Evolutionary conservation across 2,888 invertebrate genomes (phyloP).

Genomic region (Crepidodera aurea): DNA sequence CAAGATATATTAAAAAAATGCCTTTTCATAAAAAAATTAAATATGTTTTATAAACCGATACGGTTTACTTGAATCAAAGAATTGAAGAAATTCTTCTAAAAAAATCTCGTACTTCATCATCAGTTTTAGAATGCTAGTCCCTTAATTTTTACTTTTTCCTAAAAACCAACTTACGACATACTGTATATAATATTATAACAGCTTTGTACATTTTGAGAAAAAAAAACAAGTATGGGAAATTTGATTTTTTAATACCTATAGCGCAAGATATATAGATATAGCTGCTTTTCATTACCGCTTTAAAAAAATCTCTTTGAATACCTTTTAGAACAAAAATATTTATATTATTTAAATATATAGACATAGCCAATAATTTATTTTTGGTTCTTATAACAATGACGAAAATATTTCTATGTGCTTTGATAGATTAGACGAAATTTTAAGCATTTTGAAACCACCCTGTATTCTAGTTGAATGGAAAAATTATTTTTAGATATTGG

Average conservation of each 20-base stretch:
- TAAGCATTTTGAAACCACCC: not conserved
- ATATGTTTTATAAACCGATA: slow-evolving; percentile 5
- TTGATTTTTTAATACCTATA: slow-evolving; percentile 28
- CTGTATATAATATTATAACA: slow-evolving; percentile 33
- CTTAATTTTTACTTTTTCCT: slow-evolving; percentile 8
- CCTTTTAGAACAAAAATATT: slow-evolving; percentile 15
- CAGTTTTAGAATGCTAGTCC: not conserved
- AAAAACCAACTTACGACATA: slow-evolving; percentile 8
- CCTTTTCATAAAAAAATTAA: too few species aligned
- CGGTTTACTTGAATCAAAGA: too few species aligned
- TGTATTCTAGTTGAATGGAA: too few species aligned
- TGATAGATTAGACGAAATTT: not conserved
- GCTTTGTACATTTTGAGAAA: slow-evolving; percentile 30
- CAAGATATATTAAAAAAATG: too few species aligned
- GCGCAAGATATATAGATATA: slow-evolving; percentile 29
- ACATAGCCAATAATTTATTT: slow-evolving; percentile 23
- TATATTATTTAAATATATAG: not conserved
- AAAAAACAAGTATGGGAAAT: slow-evolving; percentile 17
- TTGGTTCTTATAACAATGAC: slow-evolving; percentile 4
- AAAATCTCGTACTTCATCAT: slow-evolving; percentile 6
- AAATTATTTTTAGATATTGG: too few species aligned
- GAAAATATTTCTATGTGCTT: not conserved
- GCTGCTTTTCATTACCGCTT: slow-evolving; percentile 29
- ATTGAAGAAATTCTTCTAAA: too few species aligned
- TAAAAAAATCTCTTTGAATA: slow-evolving; percentile 25